These are phyloP conservation scores for Diprion similis DNA, from an alignment of 1,140 invertebrate genomes.

Conservation along the genomic window DNA sequence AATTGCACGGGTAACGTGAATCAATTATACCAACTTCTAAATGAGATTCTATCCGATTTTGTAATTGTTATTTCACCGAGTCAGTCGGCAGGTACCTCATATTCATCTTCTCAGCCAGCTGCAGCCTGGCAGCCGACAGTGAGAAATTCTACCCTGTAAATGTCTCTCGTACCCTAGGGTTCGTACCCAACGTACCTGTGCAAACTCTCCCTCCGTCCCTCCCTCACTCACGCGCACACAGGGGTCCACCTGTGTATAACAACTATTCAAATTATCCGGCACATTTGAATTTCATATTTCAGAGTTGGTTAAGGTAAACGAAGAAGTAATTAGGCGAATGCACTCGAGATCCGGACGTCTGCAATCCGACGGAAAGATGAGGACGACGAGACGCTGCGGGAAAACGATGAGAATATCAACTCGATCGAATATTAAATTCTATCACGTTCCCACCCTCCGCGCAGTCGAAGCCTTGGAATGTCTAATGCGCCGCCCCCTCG, in stretches of 20 bases:
- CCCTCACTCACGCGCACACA: too few species aligned
- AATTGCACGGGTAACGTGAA: too few species aligned
- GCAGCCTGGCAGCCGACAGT: background rate
- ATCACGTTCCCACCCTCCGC: background rate
- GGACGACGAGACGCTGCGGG: background rate
- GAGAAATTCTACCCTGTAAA: background rate
- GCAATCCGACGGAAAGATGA: background rate
- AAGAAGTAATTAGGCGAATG: background rate
- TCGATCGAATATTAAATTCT: conserved; percentile 5
- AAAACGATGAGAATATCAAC: background rate
- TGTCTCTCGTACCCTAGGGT: background rate
- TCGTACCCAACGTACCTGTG: background rate
- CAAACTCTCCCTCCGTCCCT: too few species aligned
- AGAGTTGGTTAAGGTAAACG: conserved; percentile 5
- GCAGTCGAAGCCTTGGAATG: background rate
- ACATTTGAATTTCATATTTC: conserved; percentile 1
- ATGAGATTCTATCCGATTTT: background rate
- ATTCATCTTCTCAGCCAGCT: too few species aligned
- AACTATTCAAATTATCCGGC: background rate
- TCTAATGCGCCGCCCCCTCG: background rate
- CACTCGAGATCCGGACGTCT: background rate
- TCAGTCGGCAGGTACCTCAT: background rate
- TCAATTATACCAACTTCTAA: background rate
- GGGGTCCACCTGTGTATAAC: background rate
- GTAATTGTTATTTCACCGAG: background rate